phyloP scores from a whole-genome alignment of 2,888 invertebrate genomes.

The Acleris emargana region DNA sequence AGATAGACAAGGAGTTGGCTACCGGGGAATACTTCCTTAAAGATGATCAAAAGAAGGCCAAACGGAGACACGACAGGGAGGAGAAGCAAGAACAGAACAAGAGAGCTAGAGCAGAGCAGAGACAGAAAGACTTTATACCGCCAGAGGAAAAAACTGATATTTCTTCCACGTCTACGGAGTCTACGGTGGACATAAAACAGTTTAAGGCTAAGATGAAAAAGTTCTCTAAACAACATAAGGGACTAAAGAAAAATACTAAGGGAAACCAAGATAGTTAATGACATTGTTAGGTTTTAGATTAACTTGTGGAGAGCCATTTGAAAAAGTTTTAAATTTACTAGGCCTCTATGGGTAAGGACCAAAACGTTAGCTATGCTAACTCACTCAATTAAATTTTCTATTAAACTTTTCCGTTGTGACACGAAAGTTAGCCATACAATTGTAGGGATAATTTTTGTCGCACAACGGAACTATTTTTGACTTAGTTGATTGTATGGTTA shows the following conservation, averaged over 20 bases:
- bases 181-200: constrained; percentile 86
- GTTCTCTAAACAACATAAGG: constrained; percentile 80
- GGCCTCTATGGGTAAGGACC: too few species aligned
- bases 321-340: background rate
- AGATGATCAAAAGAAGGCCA: constrained; percentile 89
- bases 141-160: constrained; percentile 85
- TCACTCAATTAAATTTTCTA: too few species aligned
- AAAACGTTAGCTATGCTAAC: too few species aligned
- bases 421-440: too few species aligned
- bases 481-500: too few species aligned
- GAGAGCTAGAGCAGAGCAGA: constrained; percentile 88
- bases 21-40: constrained; percentile 98
- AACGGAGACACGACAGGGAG: constrained; percentile 88
- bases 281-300: background rate
- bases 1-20: constrained; percentile 96
- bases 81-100: constrained; percentile 90
- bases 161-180: constrained; percentile 49
- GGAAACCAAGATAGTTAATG: constrained; percentile 27
- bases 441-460: too few species aligned
- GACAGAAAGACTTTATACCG: constrained; percentile 92
- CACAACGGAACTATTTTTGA: too few species aligned
- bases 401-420: too few species aligned
- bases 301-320: background rate
- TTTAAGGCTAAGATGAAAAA: constrained; percentile 91
- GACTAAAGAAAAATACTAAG: constrained; percentile 42